A percentile compares a stretch with the other conserved stretches of the same genome.
Conservation (phyloP, 1,140 invertebrate species). For the Aphis craccivora region DNA sequence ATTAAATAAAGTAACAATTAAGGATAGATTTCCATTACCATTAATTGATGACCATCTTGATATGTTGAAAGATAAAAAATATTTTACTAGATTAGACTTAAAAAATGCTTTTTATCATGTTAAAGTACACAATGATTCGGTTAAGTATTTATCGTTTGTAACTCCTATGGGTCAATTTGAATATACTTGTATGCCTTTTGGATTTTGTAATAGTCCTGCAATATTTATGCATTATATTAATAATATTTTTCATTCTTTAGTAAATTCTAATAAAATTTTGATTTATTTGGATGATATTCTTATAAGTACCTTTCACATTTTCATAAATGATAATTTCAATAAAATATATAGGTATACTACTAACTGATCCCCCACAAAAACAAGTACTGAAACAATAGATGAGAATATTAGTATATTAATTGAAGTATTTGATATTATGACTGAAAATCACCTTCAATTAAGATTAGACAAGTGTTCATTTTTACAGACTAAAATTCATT, state of each 20-base stretch:
- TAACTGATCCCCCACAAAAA: too few relatives aligned
- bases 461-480: not conserved
- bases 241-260: too few relatives aligned
- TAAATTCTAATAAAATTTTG: too few relatives aligned
- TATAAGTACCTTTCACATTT: too few relatives aligned
- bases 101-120: conserved; percentile 36
- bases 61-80: conserved; percentile 26
- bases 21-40: not conserved
- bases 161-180: conserved; percentile 33
- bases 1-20: not conserved
- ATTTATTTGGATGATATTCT: not conserved
- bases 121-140: not conserved
- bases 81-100: conserved; percentile 28
- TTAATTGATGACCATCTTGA: conserved; percentile 24
- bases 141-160: conserved; percentile 18
- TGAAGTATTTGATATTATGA: not conserved
- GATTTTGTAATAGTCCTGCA: conserved; percentile 19
- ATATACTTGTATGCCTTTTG: conserved; percentile 47
- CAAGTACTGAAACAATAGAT: not conserved
- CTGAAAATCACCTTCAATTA: not conserved
- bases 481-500: not conserved
- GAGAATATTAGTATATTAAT: not conserved
- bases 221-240: not conserved
- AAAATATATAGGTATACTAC: too few relatives aligned
- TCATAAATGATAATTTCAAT: too few relatives aligned